Evolutionary conservation across 2,888 invertebrate genomes (phyloP).

Genomic region (Cenopis cana): DNA sequence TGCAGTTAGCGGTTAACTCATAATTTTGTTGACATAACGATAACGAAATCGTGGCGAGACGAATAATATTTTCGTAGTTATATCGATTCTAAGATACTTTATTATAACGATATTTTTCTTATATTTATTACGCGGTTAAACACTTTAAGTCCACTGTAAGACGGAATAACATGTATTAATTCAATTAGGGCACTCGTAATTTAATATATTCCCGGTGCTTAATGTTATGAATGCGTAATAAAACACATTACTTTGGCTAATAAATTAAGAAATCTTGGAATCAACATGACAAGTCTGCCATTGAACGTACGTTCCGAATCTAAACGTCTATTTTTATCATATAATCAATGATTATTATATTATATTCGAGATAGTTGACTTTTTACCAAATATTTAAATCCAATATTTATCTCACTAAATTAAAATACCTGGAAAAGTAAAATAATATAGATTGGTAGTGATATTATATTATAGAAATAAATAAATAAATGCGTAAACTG

Average conservation of each 20-base stretch:
- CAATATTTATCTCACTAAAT: neutral
- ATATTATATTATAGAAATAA: neutral
- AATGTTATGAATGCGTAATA: constrained; percentile 36
- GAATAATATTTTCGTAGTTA: constrained; percentile 69
- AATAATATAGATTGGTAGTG: neutral
- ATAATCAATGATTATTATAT: constrained; percentile 35
- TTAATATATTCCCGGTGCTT: constrained; percentile 7
- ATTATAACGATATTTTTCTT: constrained; percentile 55
- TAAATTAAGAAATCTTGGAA: constrained; percentile 62
- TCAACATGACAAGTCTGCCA: constrained; percentile 77
- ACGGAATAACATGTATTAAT: constrained; percentile 4
- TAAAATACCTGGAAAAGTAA: neutral
- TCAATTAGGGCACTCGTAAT: constrained; percentile 9
- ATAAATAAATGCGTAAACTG: constrained; percentile 19
- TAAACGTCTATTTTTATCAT: constrained; percentile 40
- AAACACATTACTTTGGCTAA: constrained; percentile 45
- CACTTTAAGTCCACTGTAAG: constrained; percentile 19
- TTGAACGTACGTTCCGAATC: constrained; percentile 63
- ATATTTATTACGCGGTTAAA: constrained; percentile 34
- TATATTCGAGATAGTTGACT: neutral
- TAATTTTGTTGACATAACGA: constrained; percentile 75
- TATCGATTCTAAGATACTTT: constrained; percentile 70
- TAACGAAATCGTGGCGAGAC: constrained; percentile 70
- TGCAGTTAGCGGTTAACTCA: constrained; percentile 67
- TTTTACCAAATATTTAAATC: neutral